Conservation (phyloP, 2,888 invertebrate species). For the Operophtera brumata region DNA sequence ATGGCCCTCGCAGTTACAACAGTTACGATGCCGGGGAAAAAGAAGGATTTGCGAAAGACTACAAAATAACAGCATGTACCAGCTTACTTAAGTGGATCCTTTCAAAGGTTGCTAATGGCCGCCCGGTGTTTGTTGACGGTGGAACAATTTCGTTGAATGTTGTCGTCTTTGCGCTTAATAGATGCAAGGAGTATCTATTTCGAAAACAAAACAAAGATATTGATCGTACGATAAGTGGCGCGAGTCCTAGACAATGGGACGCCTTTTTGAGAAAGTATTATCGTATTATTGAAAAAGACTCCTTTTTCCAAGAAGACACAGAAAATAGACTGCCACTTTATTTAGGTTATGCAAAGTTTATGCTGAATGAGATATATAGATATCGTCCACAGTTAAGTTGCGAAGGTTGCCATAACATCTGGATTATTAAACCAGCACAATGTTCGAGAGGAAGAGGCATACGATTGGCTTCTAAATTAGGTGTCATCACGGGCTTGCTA, state of each 20-base stretch:
- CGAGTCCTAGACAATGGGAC: slow-evolving; percentile 83
- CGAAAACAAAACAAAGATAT: slow-evolving; percentile 83
- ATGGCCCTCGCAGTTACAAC: slow-evolving; percentile 87
- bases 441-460: slow-evolving; percentile 92
- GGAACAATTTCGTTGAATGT: slow-evolving; percentile 80
- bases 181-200: slow-evolving; percentile 84
- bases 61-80: slow-evolving; percentile 88
- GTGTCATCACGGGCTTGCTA: slow-evolving; percentile 84
- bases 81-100: slow-evolving; percentile 84
- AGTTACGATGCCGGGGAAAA: slow-evolving; percentile 79
- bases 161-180: slow-evolving; percentile 85
- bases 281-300: slow-evolving; percentile 80
- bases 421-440: slow-evolving; percentile 94
- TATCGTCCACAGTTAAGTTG: slow-evolving; percentile 83
- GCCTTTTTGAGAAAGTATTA: slow-evolving; percentile 84
- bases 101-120: slow-evolving; percentile 61
- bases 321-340: slow-evolving; percentile 60
- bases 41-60: slow-evolving; percentile 85
- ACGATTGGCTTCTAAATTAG: slow-evolving; percentile 86
- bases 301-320: slow-evolving; percentile 68
- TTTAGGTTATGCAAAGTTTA: slow-evolving; percentile 71
- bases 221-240: slow-evolving; percentile 65
- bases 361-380: slow-evolving; percentile 80
- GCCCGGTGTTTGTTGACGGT: slow-evolving; percentile 67
- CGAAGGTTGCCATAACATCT: slow-evolving; percentile 91